Percentiles rank a stretch among this genome's conserved stretches.
These are phyloP conservation scores for Stenodera caucasica DNA, from an alignment of 2,888 invertebrate species.

Conservation along the genomic window DNA sequence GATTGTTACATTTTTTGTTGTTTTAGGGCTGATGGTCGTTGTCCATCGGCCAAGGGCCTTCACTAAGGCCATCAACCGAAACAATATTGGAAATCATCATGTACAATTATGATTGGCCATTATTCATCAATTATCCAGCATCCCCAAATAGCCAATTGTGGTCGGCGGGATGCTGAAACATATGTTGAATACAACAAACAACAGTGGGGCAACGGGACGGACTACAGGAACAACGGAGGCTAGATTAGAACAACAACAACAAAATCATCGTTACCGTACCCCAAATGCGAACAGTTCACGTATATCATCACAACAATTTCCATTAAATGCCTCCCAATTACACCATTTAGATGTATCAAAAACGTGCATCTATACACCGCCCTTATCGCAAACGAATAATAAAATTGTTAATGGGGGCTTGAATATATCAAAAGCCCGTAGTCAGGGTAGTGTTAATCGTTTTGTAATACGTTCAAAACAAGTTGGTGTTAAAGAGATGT, in stretches of 20 bases:
- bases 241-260: conserved; percentile 7
- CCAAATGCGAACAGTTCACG: conserved; percentile 48
- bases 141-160: not conserved
- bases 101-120: not conserved
- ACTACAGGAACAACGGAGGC: not conserved
- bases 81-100: not conserved
- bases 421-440: conserved; percentile 62
- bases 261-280: conserved; percentile 47
- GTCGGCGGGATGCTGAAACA: conserved; percentile 68
- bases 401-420: conserved; percentile 60
- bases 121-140: not conserved
- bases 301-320: conserved; percentile 59
- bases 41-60: not conserved
- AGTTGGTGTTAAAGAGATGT: conserved; percentile 73
- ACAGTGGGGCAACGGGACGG: not conserved
- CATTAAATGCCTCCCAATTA: conserved; percentile 71
- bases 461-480: conserved; percentile 57
- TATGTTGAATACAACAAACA: conserved; percentile 59
- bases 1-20: not conserved
- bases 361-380: conserved; percentile 3
- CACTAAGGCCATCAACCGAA: not conserved
- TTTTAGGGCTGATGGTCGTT: not conserved
- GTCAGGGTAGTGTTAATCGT: conserved; percentile 51
- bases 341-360: conserved; percentile 54
- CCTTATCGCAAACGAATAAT: conserved; percentile 26